These are phyloP conservation scores for Cyphomyrus plagiostoma DNA, from an alignment of 2,113 vertebrate genomes.

Conservation along the genomic window DNA sequence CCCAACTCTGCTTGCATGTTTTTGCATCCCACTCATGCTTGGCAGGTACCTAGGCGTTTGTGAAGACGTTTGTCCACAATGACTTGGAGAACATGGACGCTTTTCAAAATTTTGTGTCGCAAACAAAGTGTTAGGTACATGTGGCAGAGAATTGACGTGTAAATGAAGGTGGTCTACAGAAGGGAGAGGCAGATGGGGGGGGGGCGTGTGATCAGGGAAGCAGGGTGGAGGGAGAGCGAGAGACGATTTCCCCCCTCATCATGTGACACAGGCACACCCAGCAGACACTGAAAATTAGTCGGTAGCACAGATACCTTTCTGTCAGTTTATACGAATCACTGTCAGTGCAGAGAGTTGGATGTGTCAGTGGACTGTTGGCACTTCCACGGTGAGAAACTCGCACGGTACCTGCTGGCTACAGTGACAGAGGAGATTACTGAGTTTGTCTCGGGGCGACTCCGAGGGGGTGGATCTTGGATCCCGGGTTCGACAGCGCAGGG, in stretches of 20 bases:
- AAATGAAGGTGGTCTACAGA: neutral
- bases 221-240: neutral
- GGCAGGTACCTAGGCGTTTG: neutral
- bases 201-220: neutral
- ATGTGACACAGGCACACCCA: neutral
- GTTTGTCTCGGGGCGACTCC: neutral
- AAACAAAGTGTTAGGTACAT: neutral
- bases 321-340: neutral
- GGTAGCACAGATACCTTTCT: neutral
- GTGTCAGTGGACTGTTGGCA: neutral
- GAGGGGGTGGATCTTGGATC: neutral
- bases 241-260: neutral
- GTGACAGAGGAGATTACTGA: neutral
- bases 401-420: neutral
- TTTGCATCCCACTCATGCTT: neutral
- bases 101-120: neutral
- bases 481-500: neutral
- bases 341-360: neutral
- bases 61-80: neutral
- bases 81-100: neutral
- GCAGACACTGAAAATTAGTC: neutral
- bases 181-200: neutral
- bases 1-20: neutral
- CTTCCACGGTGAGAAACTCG: neutral
- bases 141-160: neutral